phyloP scores from a whole-genome alignment of 2,888 invertebrate genomes.

The Bombylius major region DNA sequence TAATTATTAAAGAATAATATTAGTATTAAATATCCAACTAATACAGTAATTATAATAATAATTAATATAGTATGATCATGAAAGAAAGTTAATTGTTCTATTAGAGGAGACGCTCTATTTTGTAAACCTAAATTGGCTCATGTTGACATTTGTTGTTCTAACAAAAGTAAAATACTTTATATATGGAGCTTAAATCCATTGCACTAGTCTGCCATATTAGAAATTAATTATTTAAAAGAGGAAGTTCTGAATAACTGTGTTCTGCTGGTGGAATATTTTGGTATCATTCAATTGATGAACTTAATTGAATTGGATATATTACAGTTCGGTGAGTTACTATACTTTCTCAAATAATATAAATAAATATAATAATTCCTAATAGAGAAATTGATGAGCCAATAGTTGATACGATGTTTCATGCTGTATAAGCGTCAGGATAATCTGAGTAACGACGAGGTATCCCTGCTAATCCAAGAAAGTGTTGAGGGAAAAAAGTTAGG shows the following conservation, averaged over 20 bases:
- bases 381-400: slow-evolving; percentile 53
- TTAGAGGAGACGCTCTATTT: slow-evolving; percentile 48
- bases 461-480: slow-evolving; percentile 56
- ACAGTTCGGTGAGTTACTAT: slow-evolving; percentile 41
- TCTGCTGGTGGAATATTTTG: slow-evolving; percentile 45
- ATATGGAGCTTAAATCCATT: slow-evolving; percentile 54
- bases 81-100: slow-evolving; percentile 54
- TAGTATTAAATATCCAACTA: slow-evolving; percentile 45
- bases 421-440: slow-evolving; percentile 51
- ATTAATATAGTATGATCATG: slow-evolving; percentile 50
- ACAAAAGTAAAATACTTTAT: slow-evolving; percentile 50
- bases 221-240: slow-evolving; percentile 41
- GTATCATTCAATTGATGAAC: slow-evolving; percentile 49
- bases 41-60: slow-evolving; percentile 46
- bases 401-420: slow-evolving; percentile 56
- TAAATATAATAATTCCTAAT: slow-evolving; percentile 44
- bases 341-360: slow-evolving; percentile 49
- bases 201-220: slow-evolving; percentile 50
- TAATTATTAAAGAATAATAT: slow-evolving; percentile 44
- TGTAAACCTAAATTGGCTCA: slow-evolving; percentile 46
- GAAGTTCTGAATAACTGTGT: slow-evolving; percentile 48
- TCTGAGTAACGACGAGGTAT: slow-evolving; percentile 68
- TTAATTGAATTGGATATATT: slow-evolving; percentile 40
- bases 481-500: slow-evolving; percentile 69
- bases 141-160: slow-evolving; percentile 45